Evolutionary conservation across 2,797 vertebrate species (phyloP).

Genomic region (Rhinoraja longicauda): DNA sequence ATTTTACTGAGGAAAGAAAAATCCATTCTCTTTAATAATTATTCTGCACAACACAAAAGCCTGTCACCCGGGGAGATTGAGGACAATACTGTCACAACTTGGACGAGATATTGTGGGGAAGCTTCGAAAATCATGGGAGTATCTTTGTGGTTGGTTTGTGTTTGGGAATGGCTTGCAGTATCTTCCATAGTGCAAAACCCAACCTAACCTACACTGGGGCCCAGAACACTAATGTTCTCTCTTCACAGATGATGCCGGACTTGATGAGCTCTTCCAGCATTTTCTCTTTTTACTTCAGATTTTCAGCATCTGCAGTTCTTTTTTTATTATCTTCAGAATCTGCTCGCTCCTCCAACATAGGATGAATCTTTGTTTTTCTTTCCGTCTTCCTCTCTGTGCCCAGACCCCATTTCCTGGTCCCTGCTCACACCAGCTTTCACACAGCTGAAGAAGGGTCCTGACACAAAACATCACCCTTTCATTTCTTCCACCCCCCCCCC

Average conservation of each 20-base stretch:
- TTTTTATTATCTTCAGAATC: too few relatives aligned
- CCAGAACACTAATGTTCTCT: too few relatives aligned
- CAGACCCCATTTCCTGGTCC: not conserved
- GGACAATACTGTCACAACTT: not conserved
- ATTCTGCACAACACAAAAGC: too few relatives aligned
- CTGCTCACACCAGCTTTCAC: not conserved
- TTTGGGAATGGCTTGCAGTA: not conserved
- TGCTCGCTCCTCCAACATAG: not conserved
- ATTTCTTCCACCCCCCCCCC: too few relatives aligned
- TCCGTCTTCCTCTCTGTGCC: not conserved
- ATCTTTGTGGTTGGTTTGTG: not conserved
- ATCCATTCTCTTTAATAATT: not conserved
- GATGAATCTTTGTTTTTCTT: not conserved
- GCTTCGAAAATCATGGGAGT: not conserved
- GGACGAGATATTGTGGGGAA: not conserved
- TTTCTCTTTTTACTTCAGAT: too few relatives aligned
- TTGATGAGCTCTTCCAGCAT: too few relatives aligned
- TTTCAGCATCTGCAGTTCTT: too few relatives aligned
- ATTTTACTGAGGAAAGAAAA: not conserved
- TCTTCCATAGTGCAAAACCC: not conserved
- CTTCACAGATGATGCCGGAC: too few relatives aligned
- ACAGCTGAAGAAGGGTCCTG: too few relatives aligned
- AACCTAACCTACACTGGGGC: too few relatives aligned
- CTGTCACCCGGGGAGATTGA: not conserved
- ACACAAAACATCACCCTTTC: too few relatives aligned